Evolutionary conservation across 35 echinoderm and acorn worm genomes (phyloP).

Genomic region (Heliocidaris tuberculata): DNA sequence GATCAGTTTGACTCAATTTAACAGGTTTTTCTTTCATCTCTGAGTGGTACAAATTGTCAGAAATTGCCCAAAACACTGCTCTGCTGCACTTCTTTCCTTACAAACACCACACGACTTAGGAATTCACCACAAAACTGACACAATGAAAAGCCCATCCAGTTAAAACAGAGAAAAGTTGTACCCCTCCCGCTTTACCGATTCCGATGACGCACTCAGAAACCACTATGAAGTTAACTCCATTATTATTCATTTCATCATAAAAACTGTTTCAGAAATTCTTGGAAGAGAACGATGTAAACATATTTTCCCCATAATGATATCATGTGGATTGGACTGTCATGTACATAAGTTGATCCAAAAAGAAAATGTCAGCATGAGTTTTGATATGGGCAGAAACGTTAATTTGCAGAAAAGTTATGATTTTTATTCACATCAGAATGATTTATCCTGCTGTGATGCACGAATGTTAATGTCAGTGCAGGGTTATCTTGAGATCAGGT

Average conservation of each 20-base stretch:
- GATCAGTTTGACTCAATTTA: neutral
- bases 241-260: neutral
- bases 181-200: neutral
- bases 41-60: neutral
- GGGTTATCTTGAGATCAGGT: neutral
- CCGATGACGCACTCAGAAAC: neutral
- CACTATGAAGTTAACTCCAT: neutral
- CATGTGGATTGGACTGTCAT: neutral
- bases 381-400: neutral
- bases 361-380: neutral
- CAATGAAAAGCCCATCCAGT: neutral
- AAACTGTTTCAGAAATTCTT: constrained; percentile 5
- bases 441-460: neutral
- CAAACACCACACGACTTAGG: neutral
- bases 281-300: neutral
- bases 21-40: neutral
- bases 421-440: neutral
- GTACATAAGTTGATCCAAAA: neutral
- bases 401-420: neutral
- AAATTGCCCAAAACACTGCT: neutral
- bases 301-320: neutral
- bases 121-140: neutral
- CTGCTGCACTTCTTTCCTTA: neutral
- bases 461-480: neutral
- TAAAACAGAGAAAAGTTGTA: neutral